phyloP scores from a whole-genome alignment of 2,888 invertebrate genomes.

The Nephrotoma appendiculata region DNA sequence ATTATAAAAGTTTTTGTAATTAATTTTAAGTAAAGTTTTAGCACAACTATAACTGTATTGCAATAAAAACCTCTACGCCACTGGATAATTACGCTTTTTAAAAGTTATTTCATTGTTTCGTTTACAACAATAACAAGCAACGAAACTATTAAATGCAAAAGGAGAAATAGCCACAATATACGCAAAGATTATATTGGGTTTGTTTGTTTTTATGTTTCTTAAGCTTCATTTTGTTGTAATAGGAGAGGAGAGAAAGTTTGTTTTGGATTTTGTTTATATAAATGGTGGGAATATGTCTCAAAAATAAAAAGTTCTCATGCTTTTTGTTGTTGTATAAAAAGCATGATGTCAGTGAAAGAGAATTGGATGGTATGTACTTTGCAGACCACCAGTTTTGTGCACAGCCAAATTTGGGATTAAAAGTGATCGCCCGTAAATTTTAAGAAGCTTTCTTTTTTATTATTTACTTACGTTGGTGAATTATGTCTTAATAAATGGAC shows the following conservation, averaged over 20 bases:
- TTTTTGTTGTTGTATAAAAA: neutral
- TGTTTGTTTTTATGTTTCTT: neutral
- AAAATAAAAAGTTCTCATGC: neutral
- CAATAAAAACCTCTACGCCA: neutral
- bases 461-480: too few relatives aligned
- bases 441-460: too few relatives aligned
- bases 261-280: neutral
- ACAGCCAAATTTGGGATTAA: too few relatives aligned
- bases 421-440: too few relatives aligned
- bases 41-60: neutral
- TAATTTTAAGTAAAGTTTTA: neutral
- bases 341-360: neutral
- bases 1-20: neutral
- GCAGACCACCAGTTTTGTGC: too few relatives aligned
- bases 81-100: neutral
- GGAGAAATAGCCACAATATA: neutral
- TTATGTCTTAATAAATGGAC: too few relatives aligned
- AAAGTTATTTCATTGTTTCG: neutral
- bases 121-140: neutral
- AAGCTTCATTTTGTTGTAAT: neutral
- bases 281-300: neutral
- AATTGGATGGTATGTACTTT: too few relatives aligned
- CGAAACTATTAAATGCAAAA: neutral
- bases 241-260: neutral
- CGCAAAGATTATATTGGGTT: neutral